Conservation (phyloP, 2,888 invertebrate species). For the Drosophila affinis region DNA sequence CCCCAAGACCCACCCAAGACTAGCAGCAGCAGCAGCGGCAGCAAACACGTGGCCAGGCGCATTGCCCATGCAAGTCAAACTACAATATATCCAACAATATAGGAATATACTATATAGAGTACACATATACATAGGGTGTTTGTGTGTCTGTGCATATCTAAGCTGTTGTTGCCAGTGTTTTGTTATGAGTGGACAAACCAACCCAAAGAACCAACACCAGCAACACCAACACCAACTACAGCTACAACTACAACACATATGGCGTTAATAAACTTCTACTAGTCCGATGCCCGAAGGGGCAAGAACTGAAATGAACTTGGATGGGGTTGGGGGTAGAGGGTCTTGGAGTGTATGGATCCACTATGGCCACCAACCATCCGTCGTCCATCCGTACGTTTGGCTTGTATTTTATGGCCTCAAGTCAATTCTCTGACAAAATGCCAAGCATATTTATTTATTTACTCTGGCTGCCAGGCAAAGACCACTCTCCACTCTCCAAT, state of each 20-base stretch:
- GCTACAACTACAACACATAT: slow-evolving; percentile 57
- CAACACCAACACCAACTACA: slow-evolving; percentile 11
- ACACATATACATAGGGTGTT: slow-evolving; percentile 1
- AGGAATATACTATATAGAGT: neutral
- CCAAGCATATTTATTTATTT: slow-evolving; percentile 80
- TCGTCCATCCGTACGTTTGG: slow-evolving; percentile 51
- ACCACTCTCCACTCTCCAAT: neutral
- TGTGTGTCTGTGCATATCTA: slow-evolving; percentile 64
- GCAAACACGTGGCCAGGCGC: slow-evolving; percentile 57
- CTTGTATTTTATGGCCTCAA: slow-evolving; percentile 76
- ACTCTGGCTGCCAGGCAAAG: slow-evolving; percentile 59
- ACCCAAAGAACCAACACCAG: slow-evolving; percentile 30
- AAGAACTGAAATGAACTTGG: slow-evolving; percentile 45
- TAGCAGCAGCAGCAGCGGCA: neutral
- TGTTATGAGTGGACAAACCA: slow-evolving; percentile 65
- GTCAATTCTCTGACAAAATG: slow-evolving; percentile 79
- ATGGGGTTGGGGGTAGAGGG: slow-evolving; percentile 11
- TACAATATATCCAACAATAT: slow-evolving; percentile 5
- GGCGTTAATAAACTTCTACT: slow-evolving; percentile 77
- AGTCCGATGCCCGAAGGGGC: slow-evolving; percentile 47
- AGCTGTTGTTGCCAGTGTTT: slow-evolving; percentile 49
- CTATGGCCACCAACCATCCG: neutral
- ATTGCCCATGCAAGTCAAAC: slow-evolving; percentile 53
- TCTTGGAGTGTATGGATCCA: slow-evolving; percentile 1
- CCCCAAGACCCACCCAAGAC: slow-evolving; percentile 8